Evolutionary conservation across 2,113 vertebrate species (phyloP), one percentile per base, ranked within the genome.

Genomic region (Caranx ignobilis): DNA sequence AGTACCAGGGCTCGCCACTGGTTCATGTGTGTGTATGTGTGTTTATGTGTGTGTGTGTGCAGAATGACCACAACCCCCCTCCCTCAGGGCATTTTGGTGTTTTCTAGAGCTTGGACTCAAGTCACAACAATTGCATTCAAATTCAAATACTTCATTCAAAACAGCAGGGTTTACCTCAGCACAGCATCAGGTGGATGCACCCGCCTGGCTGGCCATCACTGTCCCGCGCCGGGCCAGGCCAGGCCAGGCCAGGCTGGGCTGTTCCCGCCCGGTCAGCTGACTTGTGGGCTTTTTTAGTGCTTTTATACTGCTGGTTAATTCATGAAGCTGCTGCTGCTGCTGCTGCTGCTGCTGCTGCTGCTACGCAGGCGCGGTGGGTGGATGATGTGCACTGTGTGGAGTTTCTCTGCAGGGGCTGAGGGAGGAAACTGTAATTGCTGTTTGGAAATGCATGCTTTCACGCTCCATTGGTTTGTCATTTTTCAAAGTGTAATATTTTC

Each of bases 391-490:
- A 55, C 82, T 79, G 71, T 84, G 85, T 71, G 77, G 83, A 70
- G 75, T 79, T 86, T 74, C 85, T 86, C 84, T 91, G 87, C 86
- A 77, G 84, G 85, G 81, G 85, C 79, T 73, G 77, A 21, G 68
- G 66, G 62, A 82, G 82, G 82, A 85, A 87, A 75, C 61, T 2
- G 61, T 89, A 91, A 91, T 91, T 92, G 90, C 82, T 87, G 85
- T 88, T 90, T 86, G 81, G 77, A 79, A 89, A 91, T 88, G 86
- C 87, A 79, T 83, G 83, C 80, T 91, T 86, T 91, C 91, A 93
- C 54, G 91, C 89, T 89, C 83, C 81, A 84, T 89, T 84, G 88
- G 83, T 92, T 92, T 91, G 91, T 91, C 89, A 90, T 90, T 89
- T 91, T 88, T 91, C 84, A 89, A 80, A 86, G 79, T 82, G 54